These are phyloP conservation scores for Hedya salicella DNA, from an alignment of 2,888 invertebrate genomes.

Conservation along the genomic window DNA sequence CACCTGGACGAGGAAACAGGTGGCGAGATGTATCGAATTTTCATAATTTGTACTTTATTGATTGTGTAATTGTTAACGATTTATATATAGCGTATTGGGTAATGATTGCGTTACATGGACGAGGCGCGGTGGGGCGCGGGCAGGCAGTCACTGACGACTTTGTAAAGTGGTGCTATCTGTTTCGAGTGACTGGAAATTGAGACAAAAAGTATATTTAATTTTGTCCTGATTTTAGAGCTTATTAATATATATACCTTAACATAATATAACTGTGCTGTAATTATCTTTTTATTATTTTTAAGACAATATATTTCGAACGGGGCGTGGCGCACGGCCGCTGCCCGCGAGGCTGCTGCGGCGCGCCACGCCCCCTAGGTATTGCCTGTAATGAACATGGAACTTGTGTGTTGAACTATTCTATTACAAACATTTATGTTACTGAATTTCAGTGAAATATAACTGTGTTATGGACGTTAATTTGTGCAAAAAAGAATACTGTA, in stretches of 20 bases:
- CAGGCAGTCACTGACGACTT: slow-evolving; percentile 65
- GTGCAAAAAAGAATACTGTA: slow-evolving; percentile 80
- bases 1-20: slow-evolving; percentile 52
- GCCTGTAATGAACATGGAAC: slow-evolving; percentile 65
- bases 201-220: slow-evolving; percentile 78
- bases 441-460: slow-evolving; percentile 75
- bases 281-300: slow-evolving; percentile 80
- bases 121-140: slow-evolving; percentile 45
- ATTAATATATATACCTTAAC: slow-evolving; percentile 76
- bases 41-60: slow-evolving; percentile 52
- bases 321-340: slow-evolving; percentile 59
- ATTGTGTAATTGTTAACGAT: slow-evolving; percentile 52
- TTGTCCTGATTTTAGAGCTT: slow-evolving; percentile 83
- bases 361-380: slow-evolving; percentile 56
- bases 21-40: slow-evolving; percentile 34
- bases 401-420: slow-evolving; percentile 75
- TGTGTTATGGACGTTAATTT: slow-evolving; percentile 79
- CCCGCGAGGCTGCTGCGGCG: slow-evolving; percentile 54
- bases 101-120: slow-evolving; percentile 20
- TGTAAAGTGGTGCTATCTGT: slow-evolving; percentile 79
- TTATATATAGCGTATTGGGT: slow-evolving; percentile 46
- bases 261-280: slow-evolving; percentile 79
- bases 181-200: slow-evolving; percentile 72
- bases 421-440: slow-evolving; percentile 62
- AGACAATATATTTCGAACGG: slow-evolving; percentile 67